Base-by-base conservation (phyloP, 2,113 vertebrate genomes). In the Coryphaenoides rupestris region DNA sequence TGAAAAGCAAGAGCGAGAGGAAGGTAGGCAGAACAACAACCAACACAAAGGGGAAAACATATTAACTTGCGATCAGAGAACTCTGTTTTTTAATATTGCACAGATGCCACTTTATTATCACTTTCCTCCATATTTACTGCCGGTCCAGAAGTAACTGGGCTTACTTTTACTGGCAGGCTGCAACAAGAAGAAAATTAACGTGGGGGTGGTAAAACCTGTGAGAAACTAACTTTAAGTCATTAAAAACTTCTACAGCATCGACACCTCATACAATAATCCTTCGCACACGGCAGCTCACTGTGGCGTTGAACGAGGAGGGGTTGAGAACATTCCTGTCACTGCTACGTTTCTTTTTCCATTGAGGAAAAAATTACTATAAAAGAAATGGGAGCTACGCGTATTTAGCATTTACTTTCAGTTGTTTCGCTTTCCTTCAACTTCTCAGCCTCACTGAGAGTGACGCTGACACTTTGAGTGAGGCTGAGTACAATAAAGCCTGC, bases 141-240 rank as follows among this genome's bases (percentile, higher is more conserved):
- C n/a, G 26, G 5, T 17, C 24, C 19, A 14, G 19, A 1, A 16
- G 28, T 65, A 15, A 70, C 62, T 66, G 33, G 10, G 62, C n/a
- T 60, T 72, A 63, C 64, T 60, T 59, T 68, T 63, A 75, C 71
- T 78, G 64, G 63, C 62, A 64, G 49, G 54, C 33, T 65, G 66
- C 40, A 57, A 54, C 50, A 47, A 64, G 24, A 26, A 26, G 6
- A 57, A 21, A 58, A 23, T 62, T n/a, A 59, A 49, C 63, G 19
- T 0, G 13, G 24, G 53, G 56, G 19, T 58, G 66, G 24, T 0
- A 73, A 77, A 77, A 71, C 23, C 63, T 62, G 68, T 40, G 28
- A 26, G 47, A 72, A 72, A 64, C 72, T 59, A 60, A 65, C 54
- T 74, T 73, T 60, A 68, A 70, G 63, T 50, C 52, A 73, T 76